A percentile compares a stretch with the other conserved stretches of the same genome.
These are phyloP conservation scores for Eristalis intricaria DNA, from an alignment of 2,888 invertebrate species.

Conservation along the genomic window DNA sequence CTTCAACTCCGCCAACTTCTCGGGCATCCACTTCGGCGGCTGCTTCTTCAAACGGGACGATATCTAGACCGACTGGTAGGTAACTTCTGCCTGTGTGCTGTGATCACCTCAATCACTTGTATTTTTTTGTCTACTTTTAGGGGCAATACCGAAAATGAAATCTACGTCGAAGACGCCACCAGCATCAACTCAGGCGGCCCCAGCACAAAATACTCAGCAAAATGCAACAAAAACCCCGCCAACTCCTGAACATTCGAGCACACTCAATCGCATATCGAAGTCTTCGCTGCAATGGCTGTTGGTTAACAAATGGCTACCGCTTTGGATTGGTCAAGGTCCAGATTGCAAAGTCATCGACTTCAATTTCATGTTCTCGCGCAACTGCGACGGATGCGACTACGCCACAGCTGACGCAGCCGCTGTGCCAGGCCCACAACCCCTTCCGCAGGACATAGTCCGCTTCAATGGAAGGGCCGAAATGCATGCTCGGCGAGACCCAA, in stretches of 20 bases:
- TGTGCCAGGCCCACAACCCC: conserved; percentile 77
- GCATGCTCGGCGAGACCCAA: conserved; percentile 75
- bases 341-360: conserved; percentile 83
- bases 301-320: conserved; percentile 85
- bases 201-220: conserved; percentile 39
- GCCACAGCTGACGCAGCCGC: conserved; percentile 74
- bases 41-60: conserved; percentile 20
- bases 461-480: conserved; percentile 78
- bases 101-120: background rate
- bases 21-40: conserved; percentile 36
- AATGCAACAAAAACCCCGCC: conserved; percentile 42
- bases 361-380: conserved; percentile 82
- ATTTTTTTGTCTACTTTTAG: conserved; percentile 62
- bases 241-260: conserved; percentile 76
- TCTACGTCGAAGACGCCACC: conserved; percentile 50
- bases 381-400: conserved; percentile 80
- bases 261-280: conserved; percentile 83
- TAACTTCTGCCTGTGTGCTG: background rate
- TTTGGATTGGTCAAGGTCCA: conserved; percentile 84
- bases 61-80: conserved; percentile 55
- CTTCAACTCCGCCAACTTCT: conserved; percentile 4
- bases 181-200: conserved; percentile 15
- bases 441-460: conserved; percentile 79
- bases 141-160: conserved; percentile 79
- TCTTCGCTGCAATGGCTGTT: conserved; percentile 86